A percentile compares a stretch with the other conserved stretches of the same genome.
Evolutionary conservation across 2,888 invertebrate species (phyloP).

Genomic region (Oconnorella tubifera): DNA sequence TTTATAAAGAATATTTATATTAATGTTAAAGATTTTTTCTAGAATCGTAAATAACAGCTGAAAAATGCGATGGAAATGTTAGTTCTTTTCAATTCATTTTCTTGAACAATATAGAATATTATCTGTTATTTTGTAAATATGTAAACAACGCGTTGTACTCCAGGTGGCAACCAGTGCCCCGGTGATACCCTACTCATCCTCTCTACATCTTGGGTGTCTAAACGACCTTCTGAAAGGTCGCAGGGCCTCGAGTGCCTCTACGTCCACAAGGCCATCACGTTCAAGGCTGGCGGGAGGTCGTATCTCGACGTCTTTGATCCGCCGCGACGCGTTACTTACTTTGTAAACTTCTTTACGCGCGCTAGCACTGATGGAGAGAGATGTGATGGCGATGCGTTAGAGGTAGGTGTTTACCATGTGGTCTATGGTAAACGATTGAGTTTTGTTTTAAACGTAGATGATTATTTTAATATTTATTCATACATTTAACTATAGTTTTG

Average conservation of each 20-base stretch:
- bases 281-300: not conserved
- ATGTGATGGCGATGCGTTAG: not conserved
- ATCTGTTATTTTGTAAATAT: too few species aligned
- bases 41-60: too few species aligned
- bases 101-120: too few species aligned
- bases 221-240: not conserved
- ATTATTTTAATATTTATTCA: too few species aligned
- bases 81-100: too few species aligned
- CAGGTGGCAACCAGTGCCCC: constrained; percentile 7
- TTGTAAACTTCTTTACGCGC: not conserved
- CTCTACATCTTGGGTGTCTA: not conserved
- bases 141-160: too few species aligned
- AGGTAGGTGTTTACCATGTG: not conserved
- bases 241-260: not conserved
- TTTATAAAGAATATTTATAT: too few species aligned
- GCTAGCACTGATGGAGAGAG: not conserved
- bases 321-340: constrained; percentile 4
- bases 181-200: constrained; percentile 1
- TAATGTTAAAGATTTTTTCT: too few species aligned
- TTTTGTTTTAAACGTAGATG: too few species aligned
- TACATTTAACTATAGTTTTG: too few species aligned
- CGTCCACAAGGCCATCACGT: constrained; percentile 9
- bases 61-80: too few species aligned
- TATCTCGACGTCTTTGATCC: constrained; percentile 1
- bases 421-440: too few species aligned